phyloP scores from a whole-genome alignment of 2,113 vertebrate species.

The Pygoscelis antarcticus region DNA sequence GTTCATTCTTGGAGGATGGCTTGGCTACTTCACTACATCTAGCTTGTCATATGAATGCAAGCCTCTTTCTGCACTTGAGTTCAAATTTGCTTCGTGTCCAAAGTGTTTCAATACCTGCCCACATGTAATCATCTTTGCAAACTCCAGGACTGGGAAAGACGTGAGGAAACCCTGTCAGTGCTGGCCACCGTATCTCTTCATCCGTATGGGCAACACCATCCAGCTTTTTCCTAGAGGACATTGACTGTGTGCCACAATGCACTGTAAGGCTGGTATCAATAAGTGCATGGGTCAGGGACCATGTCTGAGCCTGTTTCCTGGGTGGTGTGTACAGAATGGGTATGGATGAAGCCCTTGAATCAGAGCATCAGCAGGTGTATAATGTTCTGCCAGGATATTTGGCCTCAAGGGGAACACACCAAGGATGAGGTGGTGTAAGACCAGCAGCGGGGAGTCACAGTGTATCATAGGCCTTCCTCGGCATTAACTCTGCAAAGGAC shows the following conservation, averaged over 20 bases:
- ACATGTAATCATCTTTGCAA: neutral
- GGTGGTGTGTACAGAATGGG: fast-evolving
- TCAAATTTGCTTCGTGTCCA: neutral
- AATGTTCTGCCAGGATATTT: neutral
- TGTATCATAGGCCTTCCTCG: neutral
- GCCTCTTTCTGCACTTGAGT: neutral
- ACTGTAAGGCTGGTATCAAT: neutral
- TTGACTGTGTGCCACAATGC: neutral
- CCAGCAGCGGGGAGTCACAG: fast-evolving
- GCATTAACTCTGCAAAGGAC: neutral
- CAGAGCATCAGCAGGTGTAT: neutral
- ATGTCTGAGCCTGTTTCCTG: neutral
- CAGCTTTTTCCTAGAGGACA: neutral
- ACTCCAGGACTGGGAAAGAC: neutral
- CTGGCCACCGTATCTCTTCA: fast-evolving
- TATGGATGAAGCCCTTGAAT: neutral
- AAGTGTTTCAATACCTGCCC: neutral
- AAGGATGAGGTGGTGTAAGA: neutral
- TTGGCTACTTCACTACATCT: neutral
- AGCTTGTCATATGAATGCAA: neutral
- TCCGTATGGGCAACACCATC: neutral
- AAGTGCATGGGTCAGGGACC: neutral
- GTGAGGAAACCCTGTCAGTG: neutral
- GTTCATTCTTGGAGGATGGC: neutral
- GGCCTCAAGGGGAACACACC: neutral